These are phyloP conservation scores for Eretmochelys imbricata DNA, from an alignment of 2,113 vertebrate species.

Conservation along the genomic window DNA sequence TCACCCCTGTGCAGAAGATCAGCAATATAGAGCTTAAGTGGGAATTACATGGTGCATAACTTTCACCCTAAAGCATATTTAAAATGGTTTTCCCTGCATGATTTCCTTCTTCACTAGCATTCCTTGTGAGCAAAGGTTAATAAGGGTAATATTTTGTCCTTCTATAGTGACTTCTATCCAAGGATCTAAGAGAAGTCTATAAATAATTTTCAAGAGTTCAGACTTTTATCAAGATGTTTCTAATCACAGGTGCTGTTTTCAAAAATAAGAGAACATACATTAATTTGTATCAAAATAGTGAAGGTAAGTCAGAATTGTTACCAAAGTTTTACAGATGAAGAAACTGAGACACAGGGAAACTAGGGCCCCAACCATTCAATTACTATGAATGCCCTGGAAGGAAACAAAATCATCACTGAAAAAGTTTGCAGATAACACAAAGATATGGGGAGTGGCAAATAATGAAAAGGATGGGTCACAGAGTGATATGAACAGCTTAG, in stretches of 20 bases:
- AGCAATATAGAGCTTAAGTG: slow-evolving; percentile 14
- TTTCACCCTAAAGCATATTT: slow-evolving; percentile 50
- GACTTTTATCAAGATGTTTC: not conserved
- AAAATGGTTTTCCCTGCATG: slow-evolving; percentile 47
- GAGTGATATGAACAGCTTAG: not conserved
- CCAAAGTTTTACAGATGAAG: not conserved
- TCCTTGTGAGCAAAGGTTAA: slow-evolving; percentile 57
- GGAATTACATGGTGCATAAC: slow-evolving; percentile 34
- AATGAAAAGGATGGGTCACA: not conserved
- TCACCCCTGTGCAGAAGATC: slow-evolving; percentile 17
- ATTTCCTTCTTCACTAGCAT: slow-evolving; percentile 23
- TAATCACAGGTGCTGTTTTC: not conserved
- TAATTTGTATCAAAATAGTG: not conserved
- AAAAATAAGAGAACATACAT: not conserved
- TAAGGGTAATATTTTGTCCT: slow-evolving; percentile 46
- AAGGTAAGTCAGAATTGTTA: not conserved
- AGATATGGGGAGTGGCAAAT: not conserved
- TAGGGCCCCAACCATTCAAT: accelerated
- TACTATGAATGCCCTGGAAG: not conserved
- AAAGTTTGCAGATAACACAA: not conserved
- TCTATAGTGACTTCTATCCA: not conserved
- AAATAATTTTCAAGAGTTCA: slow-evolving; percentile 11
- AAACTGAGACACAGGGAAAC: not conserved
- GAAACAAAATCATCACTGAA: not conserved
- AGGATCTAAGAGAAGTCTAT: slow-evolving; percentile 10